Evolutionary conservation across 2,113 vertebrate species (phyloP).

Genomic region (Corydoras sp.): DNA sequence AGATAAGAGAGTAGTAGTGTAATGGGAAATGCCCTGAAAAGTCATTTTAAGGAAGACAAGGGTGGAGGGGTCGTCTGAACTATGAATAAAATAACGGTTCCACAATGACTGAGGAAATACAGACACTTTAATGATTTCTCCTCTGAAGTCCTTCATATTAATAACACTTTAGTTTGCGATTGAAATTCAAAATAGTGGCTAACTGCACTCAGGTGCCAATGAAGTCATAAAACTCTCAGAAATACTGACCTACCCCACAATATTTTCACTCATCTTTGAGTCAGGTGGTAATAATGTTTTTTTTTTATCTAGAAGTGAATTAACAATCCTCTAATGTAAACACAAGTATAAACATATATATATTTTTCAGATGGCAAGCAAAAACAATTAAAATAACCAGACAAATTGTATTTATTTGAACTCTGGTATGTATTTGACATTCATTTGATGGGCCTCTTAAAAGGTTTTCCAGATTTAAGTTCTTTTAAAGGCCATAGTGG

Average conservation of each 20-base stretch:
- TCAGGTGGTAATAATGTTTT: too few relatives aligned
- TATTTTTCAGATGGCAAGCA: too few relatives aligned
- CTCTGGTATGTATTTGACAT: background rate
- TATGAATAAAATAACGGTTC: too few relatives aligned
- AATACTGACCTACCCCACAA: constrained; percentile 4
- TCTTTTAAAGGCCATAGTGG: constrained; percentile 35
- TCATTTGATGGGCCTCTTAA: background rate
- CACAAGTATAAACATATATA: background rate
- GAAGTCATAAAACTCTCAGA: constrained; percentile 1
- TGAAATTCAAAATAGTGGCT: background rate
- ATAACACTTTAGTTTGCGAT: constrained; percentile 6
- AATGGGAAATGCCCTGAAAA: too few relatives aligned
- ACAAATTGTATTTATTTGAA: too few relatives aligned
- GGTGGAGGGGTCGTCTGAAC: too few relatives aligned
- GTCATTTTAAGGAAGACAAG: too few relatives aligned
- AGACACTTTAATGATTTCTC: background rate
- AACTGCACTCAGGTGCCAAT: background rate
- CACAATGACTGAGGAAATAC: background rate
- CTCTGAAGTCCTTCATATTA: constrained; percentile 9
- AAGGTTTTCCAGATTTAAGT: background rate
- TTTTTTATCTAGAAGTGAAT: background rate
- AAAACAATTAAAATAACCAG: too few relatives aligned
- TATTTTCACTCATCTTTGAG: too few relatives aligned
- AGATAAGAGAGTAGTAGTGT: too few relatives aligned
- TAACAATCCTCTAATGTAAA: constrained; percentile 6